Base-by-base conservation (phyloP, 1,140 invertebrate genomes). In the Ostrea edulis region DNA sequence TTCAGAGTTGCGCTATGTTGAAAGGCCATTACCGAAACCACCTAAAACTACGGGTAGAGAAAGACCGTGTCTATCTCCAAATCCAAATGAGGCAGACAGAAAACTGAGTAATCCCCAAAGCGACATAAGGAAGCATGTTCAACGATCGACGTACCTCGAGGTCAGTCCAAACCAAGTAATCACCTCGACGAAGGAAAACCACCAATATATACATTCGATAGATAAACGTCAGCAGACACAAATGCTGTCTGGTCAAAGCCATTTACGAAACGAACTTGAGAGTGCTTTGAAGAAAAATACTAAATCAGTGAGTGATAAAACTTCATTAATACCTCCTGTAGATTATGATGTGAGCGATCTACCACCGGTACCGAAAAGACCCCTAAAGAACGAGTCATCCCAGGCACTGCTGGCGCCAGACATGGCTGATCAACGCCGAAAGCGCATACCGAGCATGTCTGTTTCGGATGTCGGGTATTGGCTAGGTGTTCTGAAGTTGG, bases 391-490 rank as follows among this genome's bases (percentile, higher is more conserved):
- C 68, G n/a, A 62, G 14, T 8, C 7, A 25, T 29, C 25, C 11
- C 14, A 77, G 12, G 68, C 25, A 3, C 29, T 77, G 0, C 11
- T 77, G 68, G 25, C 25, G 25, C 68, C 68, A 29, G 68, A 77
- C 25, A 25, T 29, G 68, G 22, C 68, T 3, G 68, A 22, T 12
- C 22, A 77, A 35, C 68, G 68, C 25, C 25, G 25, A 9, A 35
- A 35, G 68, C 29, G 22, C 22, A 35, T 77, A 12, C 68, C 68
- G 12, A 25, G 12, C 11, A 77, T 77, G 68, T 77, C 68, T 35
- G 68, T 77, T 22, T 77, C 68, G 68, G 68, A 77, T 11, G 68
- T 77, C 1, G 12, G 12, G 68, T 77, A 77, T 29, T 77, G 68
- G 68, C 12, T 77, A 35, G 29, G 25, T 9, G 68, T 29, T 8